Evolutionary conservation across 2,888 invertebrate genomes (phyloP), one percentile per base, ranked within the genome.

Genomic region (Pyrrhia umbra): DNA sequence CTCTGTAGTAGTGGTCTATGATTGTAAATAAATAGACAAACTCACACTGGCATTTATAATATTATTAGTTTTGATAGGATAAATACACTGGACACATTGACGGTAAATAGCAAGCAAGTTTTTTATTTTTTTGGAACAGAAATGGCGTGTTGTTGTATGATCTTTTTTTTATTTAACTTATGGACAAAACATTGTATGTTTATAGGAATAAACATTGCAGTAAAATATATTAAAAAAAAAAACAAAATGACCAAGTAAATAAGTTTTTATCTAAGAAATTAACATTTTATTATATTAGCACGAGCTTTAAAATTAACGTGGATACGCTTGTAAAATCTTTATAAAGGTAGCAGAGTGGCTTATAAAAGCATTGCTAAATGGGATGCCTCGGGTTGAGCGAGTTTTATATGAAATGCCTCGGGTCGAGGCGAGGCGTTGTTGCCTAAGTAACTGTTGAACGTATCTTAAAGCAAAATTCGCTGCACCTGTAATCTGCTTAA

Each of bases 281-380:
- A 46, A 37, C 37, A 58, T 58, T 63, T 49, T 39, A 40, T 59
- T 49, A 62, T 52, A 59, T 52, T 43, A 42, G 13, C 13, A 40
- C 15, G 9, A 61, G 42, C 23, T 23, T 54, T 54, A 34, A 67
- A 71, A 51, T 50, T 8, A 52, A 62, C 18, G 51, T 30, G 4
- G 10, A 34, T 47, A 16, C 18, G 18, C 37, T 42, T 34, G 49
- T 73, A 64, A 63, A 73, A 60, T 63, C 37, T 63, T 59, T 39
- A 37, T 43, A 40, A 43, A 46, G 43, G 8, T 13, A 20, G 49
- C 16, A 2, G 37, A 49, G 23, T 39, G 10, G 2, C 21, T 30
- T 52, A 43, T 50, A 27, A 50, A 68, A 46, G 18, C 50, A 42
- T 18, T 21, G 3, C 15, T 45, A 9, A 51, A 55, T 51, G 40